A percentile compares a stretch with the other conserved stretches of the same genome.
Conservation (phyloP, 1,140 invertebrate species). For the Laupala kohalensis region DNA sequence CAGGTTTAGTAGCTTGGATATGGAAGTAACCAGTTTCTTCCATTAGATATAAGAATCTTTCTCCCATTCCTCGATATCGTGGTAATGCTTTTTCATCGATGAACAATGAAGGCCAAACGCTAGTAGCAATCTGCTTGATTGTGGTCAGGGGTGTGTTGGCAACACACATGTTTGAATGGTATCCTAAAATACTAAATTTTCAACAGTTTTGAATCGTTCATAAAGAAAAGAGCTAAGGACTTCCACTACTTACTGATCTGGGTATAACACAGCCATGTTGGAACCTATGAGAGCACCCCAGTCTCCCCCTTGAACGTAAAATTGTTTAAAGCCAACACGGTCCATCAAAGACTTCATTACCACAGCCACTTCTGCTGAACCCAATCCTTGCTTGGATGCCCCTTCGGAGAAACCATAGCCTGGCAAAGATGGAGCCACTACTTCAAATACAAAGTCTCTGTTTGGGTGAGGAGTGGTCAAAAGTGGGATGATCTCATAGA, state of each 20-base stretch:
- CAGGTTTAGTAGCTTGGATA: conserved; percentile 78
- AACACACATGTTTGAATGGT: conserved; percentile 52
- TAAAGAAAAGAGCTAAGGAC: neutral
- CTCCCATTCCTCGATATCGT: conserved; percentile 45
- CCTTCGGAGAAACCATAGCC: conserved; percentile 74
- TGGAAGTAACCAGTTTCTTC: conserved; percentile 63
- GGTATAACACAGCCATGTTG: conserved; percentile 49
- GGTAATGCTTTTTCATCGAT: conserved; percentile 34
- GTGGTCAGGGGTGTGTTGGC: conserved; percentile 25
- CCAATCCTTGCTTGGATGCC: conserved; percentile 41
- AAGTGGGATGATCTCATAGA: conserved; percentile 46
- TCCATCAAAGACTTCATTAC: conserved; percentile 74
- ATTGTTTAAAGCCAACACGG: conserved; percentile 59
- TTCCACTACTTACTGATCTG: conserved; percentile 28
- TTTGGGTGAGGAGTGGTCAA: conserved; percentile 42
- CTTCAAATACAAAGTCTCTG: conserved; percentile 57
- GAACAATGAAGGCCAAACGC: conserved; percentile 39
- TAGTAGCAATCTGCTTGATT: conserved; percentile 38
- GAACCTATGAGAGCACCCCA: conserved; percentile 37
- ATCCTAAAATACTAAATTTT: conserved; percentile 41
- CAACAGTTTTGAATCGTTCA: neutral
- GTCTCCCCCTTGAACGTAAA: conserved; percentile 75
- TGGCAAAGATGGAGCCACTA: conserved; percentile 66
- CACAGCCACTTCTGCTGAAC: conserved; percentile 45
- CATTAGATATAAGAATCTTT: conserved; percentile 34